Base-by-base conservation (phyloP, 1,140 invertebrate species). In the Harpegnathos saltator region DNA sequence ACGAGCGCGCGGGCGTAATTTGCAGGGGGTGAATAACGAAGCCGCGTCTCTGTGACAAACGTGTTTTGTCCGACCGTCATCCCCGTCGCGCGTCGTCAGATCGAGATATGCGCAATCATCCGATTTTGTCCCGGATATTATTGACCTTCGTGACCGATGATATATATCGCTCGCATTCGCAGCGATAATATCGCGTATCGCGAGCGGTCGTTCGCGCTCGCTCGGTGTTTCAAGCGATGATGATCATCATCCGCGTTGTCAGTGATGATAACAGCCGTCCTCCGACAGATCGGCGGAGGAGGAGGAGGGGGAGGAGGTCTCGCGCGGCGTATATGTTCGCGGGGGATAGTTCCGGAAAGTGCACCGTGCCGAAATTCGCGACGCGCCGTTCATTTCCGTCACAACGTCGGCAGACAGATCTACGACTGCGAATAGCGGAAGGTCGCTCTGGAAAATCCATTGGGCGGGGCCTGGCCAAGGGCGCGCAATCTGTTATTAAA, bases 31-130 rank as follows among this genome's bases (percentile, higher is more conserved):
- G 50, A 38, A 11, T 48, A 58, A 69, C 14, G 12, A 1, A 58
- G 9, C 38, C 14, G n/a, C 38, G 38, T 44, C 4, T 48, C 48
- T n/a, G 22, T 26, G 33, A 78, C 44, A 44, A 56, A 68, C 5
- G 12, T 48, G 12, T 48, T 77, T 75, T 38, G 19, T 22, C 3
- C 54, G 17, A 3, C 14, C 22, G 33, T 26, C 44, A n/a, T 66
- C 74, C 44, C 24, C 19, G 3, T 11, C 4, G 38, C 38, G 38
- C 33, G 38, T 26, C 17, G 22, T 29, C 44, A 4, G 38, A 29
- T 71, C 22, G 69, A 56, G 17, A 22, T 22, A 54, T 29, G 17
- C 19, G 14, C n/a, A 71, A 80, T 80, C 14, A 80, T 69, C 29
- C 65, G n/a, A 58, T 44, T 29, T 24, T 48, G 38, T 63, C 54